Base-by-base conservation (phyloP, 2,888 invertebrate species). In the Limenitis arthemis region DNA sequence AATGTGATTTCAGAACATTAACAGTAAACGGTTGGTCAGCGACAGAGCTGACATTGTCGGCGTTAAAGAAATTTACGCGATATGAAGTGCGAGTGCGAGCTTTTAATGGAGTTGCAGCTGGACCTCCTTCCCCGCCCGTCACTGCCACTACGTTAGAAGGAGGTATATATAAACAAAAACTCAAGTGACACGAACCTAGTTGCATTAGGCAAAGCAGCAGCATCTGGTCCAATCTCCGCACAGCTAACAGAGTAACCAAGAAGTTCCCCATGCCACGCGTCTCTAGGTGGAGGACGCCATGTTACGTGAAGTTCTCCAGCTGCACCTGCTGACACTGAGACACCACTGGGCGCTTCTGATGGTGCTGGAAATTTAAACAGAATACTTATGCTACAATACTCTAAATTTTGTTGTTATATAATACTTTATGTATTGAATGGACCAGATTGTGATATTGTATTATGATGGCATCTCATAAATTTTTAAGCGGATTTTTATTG, bases 81-180 rank as follows among this genome's bases (percentile, higher is more conserved):
- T 95, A 95, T 73, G 91, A 91, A 50, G 89, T 95, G 7, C 89
- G 92, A 1, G 92, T 95, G 28, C 88, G 92, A 55, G 94, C 94
- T 0, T 94, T 93, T 73, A 95, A 95, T 74, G 89, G 90, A 1
- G 91, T 93, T 34, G 95, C 94, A 0, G 90, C 92, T 41, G 94
- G 95, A 0, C 93, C 95, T 0, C 86, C 90, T 0, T 92, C 93
- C 5, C 87, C 89, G 6, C 90, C 92, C 1, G 88, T 91, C 9
- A 83, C 89, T 11, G 91, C 91, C 9, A 90, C 91, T 31, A 93
- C 93, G 4, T 81, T 92, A 39, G 93, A 93, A 83, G 92, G 93
- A 86, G 90, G 91, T 90, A 68, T 9, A 40, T n/a, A n/a, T n/a
- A n/a, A n/a, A n/a, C n/a, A n/a, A n/a, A n/a, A n/a, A n/a, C n/a